Percentiles rank a stretch among this genome's conserved stretches.
phyloP scores from a whole-genome alignment of 2,113 vertebrate genomes.

The Microcebus jonahi region DNA sequence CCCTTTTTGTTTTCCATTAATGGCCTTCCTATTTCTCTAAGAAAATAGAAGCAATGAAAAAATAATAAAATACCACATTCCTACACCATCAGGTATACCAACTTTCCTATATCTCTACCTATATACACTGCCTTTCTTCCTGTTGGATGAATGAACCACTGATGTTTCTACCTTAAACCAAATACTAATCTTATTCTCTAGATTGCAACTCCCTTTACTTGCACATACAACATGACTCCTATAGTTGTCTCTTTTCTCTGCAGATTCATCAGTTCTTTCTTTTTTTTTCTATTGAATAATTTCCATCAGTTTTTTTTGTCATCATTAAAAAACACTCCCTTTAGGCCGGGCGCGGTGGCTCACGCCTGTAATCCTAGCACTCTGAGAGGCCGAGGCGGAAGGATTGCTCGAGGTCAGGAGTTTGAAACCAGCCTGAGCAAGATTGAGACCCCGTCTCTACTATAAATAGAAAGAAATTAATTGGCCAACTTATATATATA shows the following conservation, averaged over 20 bases:
- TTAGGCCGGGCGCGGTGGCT: too few relatives aligned
- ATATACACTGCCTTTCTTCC: background rate
- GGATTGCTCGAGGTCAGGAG: too few relatives aligned
- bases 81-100: background rate
- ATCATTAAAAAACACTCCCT: background rate
- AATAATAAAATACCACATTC: background rate
- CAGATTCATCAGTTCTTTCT: background rate
- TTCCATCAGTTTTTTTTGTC: background rate
- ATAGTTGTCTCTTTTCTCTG: background rate
- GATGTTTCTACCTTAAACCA: background rate
- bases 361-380: too few relatives aligned
- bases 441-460: too few relatives aligned
- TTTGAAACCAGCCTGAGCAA: too few relatives aligned
- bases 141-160: background rate
- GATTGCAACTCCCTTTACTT: background rate
- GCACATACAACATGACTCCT: background rate
- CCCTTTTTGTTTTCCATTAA: background rate
- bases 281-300: background rate
- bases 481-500: too few relatives aligned
- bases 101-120: background rate
- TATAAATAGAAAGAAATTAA: too few relatives aligned
- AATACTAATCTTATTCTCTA: background rate
- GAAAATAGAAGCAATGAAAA: background rate
- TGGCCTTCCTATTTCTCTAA: background rate
- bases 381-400: too few relatives aligned